Conservation (phyloP, 2,797 vertebrate genomes). For the Diplodus sargus region DNA sequence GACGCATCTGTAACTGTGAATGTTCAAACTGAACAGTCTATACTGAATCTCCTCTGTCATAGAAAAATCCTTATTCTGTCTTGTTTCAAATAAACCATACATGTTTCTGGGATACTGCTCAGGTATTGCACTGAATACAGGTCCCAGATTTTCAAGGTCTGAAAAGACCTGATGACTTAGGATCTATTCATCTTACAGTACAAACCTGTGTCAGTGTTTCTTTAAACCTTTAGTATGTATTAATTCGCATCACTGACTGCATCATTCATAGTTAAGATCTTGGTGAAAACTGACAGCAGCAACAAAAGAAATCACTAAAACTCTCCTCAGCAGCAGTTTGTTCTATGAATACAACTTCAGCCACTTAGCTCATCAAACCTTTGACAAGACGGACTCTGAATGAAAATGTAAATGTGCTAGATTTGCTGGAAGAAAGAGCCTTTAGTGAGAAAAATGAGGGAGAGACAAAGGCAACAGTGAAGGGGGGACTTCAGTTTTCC, state of each 20-base stretch:
- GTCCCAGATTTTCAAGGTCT: too few species aligned
- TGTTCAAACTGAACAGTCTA: too few species aligned
- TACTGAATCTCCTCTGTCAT: too few species aligned
- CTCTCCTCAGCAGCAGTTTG: neutral
- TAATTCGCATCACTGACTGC: neutral
- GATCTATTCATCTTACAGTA: neutral
- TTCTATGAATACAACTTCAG: neutral
- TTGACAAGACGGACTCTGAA: neutral
- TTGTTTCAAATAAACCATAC: neutral
- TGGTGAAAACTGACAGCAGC: slow-evolving; percentile 7
- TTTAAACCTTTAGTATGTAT: neutral
- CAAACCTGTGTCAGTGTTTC: neutral
- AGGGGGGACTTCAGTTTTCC: neutral
- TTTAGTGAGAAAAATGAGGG: neutral
- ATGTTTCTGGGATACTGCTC: too few species aligned
- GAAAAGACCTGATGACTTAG: neutral
- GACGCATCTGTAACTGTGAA: too few species aligned
- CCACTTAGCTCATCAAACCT: slow-evolving; percentile 19
- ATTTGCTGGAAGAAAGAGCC: slow-evolving; percentile 13
- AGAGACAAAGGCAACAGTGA: slow-evolving; percentile 24
- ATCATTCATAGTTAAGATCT: neutral
- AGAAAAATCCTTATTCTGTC: neutral
- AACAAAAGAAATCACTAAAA: slow-evolving; percentile 5
- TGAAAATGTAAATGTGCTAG: neutral
- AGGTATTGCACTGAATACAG: too few species aligned